Evolutionary conservation across 92 coral and sea anemone genomes (phyloP), one percentile per base, ranked within the genome.

Genomic region (Zoanthus solanderi): DNA sequence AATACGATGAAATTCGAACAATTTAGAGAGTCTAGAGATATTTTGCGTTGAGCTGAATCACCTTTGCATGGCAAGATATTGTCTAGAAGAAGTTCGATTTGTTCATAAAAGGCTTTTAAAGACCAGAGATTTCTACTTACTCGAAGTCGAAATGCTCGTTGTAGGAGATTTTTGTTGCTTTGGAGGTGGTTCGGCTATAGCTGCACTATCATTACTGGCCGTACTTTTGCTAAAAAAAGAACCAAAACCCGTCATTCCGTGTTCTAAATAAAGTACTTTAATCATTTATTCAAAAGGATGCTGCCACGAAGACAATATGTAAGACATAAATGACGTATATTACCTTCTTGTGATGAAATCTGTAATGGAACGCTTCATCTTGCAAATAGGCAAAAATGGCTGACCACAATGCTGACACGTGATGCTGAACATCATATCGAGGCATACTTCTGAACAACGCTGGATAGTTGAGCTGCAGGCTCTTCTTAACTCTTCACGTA

Each of bases 221-320:
- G 66, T 58, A 58, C n/a, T 58, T 58, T 58, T 14, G 66, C 66
- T 58, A 58, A 58, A 58, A 58, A 58, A 58, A 10, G 1, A 53
- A 53, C 66, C 66, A 58, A 58, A 58, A 58, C 0, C 66, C 66
- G 66, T 58, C 66, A 58, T 58, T 58, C 66, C 66, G 66, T 58
- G 66, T 58, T 58, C 28, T 58, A 58, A 58, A 58, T 58, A 58
- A 58, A 58, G 5, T 58, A 58, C 66, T 58, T 58, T 58, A 58
- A 58, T 58, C 66, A 58, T 58, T 58, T 58, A 58, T 58, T 58
- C 66, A 58, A 58, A 58, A 58, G 66, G 66, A 58, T 58, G 66
- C 28, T 5, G 66, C 66, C 66, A 14, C 66, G 66, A 58, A 0
- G 66, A 58, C 66, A 58, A 58, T 58, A 58, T 58, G 66, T 58